Evolutionary conservation across 2,888 invertebrate genomes (phyloP), one percentile per base, ranked within the genome.

Genomic region (Lycia hirtaria): DNA sequence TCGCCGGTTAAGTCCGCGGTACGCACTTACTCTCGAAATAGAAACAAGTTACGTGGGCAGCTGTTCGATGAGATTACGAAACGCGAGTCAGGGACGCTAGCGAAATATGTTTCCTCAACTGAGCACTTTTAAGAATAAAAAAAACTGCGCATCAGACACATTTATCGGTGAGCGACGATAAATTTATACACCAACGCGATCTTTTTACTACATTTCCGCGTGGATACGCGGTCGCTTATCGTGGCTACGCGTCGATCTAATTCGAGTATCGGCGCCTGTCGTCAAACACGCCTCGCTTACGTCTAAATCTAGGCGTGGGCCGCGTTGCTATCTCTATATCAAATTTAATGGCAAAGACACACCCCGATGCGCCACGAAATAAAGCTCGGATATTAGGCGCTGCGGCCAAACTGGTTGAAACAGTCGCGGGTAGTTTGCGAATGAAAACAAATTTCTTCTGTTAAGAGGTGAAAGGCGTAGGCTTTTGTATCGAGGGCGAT

Each of bases 131-230:
- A 71, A 75, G 78, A 79, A n/a, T n/a, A n/a, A 82, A 80, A 78
- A 84, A 81, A 78, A 73, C 65, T 76, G 71, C 80, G 77, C 78
- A 76, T 78, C 78, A 73, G 78, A 80, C 73, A 84, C 80, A 81
- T 86, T 76, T 87, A 86, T 85, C 80, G 76, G 75, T 69, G 73
- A 71, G 79, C 78, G 77, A 79, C 82, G 83, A 88, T 88, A 87
- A 88, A 90, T 88, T 85, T 87, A 83, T 83, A 83, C 85, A 78
- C 83, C 82, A 80, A 87, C 85, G 85, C 82, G 77, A 80, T 81
- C 79, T 83, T 88, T 87, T 85, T 81, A 83, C 83, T 83, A 75
- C 77, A 81, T 85, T 89, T 92, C 91, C 91, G 91, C 91, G 85
- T 91, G 83, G 87, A 78, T 79, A 84, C 86, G 77, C 75, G 72